These are phyloP conservation scores for Ammodytes marinus DNA, from an alignment of 2,113 vertebrate species.

Conservation along the genomic window DNA sequence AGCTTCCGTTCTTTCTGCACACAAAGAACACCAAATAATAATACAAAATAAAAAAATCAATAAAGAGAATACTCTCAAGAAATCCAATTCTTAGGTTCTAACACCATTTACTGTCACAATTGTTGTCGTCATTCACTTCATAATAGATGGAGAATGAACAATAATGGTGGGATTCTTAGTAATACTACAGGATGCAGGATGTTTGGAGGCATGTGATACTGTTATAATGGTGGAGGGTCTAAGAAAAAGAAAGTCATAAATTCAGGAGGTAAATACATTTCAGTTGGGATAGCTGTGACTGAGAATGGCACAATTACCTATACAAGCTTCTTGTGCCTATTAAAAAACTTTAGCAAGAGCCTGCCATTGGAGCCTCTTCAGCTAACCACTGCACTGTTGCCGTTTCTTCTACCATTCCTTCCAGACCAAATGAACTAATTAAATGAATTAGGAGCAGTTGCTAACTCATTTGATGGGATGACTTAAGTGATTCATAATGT, in stretches of 20 bases:
- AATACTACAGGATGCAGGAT: not conserved
- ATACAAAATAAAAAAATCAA: too few species aligned
- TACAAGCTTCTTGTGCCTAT: too few species aligned
- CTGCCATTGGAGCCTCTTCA: not conserved
- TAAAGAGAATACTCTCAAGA: not conserved
- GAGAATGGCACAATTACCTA: too few species aligned
- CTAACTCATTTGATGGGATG: too few species aligned
- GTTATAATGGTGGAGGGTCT: not conserved
- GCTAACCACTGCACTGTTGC: not conserved
- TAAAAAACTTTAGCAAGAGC: too few species aligned
- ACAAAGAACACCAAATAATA: conserved; percentile 20
- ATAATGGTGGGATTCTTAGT: not conserved
- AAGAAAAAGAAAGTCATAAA: not conserved
- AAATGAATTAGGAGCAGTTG: too few species aligned
- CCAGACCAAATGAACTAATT: not conserved
- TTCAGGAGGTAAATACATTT: too few species aligned
- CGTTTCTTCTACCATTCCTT: not conserved
- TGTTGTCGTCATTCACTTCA: not conserved
- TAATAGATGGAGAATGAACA: not conserved
- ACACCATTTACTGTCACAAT: not conserved
- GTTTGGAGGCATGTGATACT: not conserved
- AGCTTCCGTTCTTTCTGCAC: conserved; percentile 97
- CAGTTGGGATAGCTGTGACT: too few species aligned
- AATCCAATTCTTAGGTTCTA: not conserved
- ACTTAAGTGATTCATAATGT: too few species aligned